phyloP scores from a whole-genome alignment of 2,888 invertebrate genomes.

The Ctena decussata region DNA sequence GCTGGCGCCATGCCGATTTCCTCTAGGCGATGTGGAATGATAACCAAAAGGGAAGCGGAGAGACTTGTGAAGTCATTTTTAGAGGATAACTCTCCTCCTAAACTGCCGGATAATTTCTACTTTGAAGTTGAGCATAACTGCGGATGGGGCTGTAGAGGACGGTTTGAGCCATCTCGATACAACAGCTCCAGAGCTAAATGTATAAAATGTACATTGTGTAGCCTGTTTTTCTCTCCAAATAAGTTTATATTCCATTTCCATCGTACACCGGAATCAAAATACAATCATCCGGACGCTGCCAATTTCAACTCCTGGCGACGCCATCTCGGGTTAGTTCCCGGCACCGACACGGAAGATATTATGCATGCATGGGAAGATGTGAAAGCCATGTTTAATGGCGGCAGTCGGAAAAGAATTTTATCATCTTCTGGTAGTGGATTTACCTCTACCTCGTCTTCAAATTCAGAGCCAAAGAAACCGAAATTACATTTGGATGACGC shows the following conservation, averaged over 20 bases:
- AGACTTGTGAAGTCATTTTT: conserved; percentile 98
- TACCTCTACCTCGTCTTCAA: background rate
- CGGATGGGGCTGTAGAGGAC: conserved; percentile 96
- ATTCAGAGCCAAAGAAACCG: conserved; percentile 57
- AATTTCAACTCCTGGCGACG: conserved; percentile 99
- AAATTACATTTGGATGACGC: conserved; percentile 48
- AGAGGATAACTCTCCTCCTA: conserved; percentile 89
- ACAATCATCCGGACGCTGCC: conserved; percentile 98
- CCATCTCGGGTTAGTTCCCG: conserved; percentile 94
- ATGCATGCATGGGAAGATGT: conserved; percentile 97
- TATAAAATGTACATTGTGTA: conserved; percentile 97
- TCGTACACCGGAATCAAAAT: conserved; percentile 88
- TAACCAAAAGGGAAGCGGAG: conserved; percentile 94
- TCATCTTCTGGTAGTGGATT: conserved; percentile 52
- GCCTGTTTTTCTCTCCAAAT: conserved; percentile 98
- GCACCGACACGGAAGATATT: conserved; percentile 87
- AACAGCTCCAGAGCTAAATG: conserved; percentile 96
- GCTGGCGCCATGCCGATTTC: conserved; percentile 90
- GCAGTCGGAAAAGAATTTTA: conserved; percentile 92
- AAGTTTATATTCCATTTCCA: conserved; percentile 99
- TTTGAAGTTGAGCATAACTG: conserved; percentile 97
- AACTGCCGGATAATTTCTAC: conserved; percentile 97
- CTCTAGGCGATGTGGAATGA: conserved; percentile 93
- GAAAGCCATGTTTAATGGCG: conserved; percentile 99
- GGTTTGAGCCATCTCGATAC: conserved; percentile 88